Percentiles rank a stretch among this genome's conserved stretches.
Conservation (phyloP, 2,888 invertebrate genomes). For the Acanthosepion esculentum region DNA sequence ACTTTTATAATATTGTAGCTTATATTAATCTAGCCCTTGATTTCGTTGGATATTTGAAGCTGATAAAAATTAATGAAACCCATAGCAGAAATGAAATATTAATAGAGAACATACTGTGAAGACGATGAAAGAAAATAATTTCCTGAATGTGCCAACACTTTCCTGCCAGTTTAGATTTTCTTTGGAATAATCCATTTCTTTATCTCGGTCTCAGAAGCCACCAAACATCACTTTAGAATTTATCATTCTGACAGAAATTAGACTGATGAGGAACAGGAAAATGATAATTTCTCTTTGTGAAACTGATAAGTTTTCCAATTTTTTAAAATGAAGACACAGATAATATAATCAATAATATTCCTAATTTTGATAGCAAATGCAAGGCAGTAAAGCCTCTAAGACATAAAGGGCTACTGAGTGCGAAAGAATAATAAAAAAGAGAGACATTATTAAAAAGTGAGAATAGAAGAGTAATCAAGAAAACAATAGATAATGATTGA, state of each 20-base stretch:
- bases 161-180: background rate
- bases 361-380: no score
- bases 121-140: background rate
- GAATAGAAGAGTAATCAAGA: no score
- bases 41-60: background rate
- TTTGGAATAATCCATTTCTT: background rate
- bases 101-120: background rate
- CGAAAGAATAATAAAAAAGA: no score
- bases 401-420: no score
- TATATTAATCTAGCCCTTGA: background rate
- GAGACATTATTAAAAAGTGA: no score
- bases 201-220: background rate
- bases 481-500: no score
- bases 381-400: no score
- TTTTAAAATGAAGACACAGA: background rate
- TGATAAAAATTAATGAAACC: background rate
- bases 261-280: background rate
- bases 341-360: background rate
- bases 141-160: background rate
- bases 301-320: background rate
- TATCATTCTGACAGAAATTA: background rate
- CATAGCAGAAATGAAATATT: background rate
- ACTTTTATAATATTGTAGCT: no score
- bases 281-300: background rate
- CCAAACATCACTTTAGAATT: background rate